A percentile compares a stretch with the other conserved stretches of the same genome.
Evolutionary conservation across 2,797 vertebrate species (phyloP).

Genomic region (Pangasius krempfi): DNA sequence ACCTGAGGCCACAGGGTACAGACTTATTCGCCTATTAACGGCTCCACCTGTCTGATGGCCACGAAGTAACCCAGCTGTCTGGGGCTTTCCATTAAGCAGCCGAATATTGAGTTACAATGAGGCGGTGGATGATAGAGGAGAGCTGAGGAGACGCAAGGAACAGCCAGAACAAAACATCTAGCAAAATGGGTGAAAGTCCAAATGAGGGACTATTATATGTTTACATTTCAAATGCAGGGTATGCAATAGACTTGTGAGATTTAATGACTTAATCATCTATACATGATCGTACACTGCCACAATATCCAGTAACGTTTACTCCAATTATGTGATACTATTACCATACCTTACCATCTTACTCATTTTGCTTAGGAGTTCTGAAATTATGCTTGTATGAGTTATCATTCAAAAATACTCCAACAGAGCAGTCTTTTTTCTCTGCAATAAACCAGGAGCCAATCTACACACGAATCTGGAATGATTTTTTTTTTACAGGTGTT

Average conservation of each 20-base stretch:
- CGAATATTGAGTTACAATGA: constrained; percentile 50
- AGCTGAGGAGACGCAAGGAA: background rate
- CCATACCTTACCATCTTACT: background rate
- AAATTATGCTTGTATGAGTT: background rate
- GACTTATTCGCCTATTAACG: constrained; percentile 78
- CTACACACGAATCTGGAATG: background rate
- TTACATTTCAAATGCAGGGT: background rate
- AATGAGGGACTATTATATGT: background rate
- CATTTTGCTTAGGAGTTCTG: background rate
- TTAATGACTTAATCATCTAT: background rate
- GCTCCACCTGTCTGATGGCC: constrained; percentile 71
- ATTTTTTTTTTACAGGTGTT: background rate
- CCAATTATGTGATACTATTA: background rate
- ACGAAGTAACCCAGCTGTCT: constrained; percentile 68
- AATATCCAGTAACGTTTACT: background rate
- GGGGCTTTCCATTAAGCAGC: constrained; percentile 68
- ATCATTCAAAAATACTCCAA: background rate
- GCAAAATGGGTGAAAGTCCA: background rate
- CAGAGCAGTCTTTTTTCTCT: background rate
- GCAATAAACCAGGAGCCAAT: background rate
- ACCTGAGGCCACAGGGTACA: constrained; percentile 59
- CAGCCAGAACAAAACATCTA: background rate
- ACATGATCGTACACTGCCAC: background rate
- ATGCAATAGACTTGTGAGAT: background rate
- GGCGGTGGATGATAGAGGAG: constrained; percentile 29